Conservation (phyloP, 2,113 vertebrate species). For the Ranitomeya imitator region DNA sequence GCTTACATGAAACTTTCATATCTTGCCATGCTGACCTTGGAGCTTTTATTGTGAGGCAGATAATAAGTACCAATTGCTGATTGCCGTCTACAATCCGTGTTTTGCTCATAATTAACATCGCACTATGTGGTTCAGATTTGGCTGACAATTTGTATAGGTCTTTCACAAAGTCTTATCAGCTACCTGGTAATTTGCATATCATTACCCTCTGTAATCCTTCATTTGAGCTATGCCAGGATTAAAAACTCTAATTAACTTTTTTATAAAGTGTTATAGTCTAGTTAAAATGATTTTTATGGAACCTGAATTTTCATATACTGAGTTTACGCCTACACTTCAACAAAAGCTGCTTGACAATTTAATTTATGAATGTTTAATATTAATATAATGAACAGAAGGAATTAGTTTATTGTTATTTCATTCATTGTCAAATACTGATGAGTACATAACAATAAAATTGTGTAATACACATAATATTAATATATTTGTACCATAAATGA, state of each 20-base stretch:
- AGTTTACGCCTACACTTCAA: background rate
- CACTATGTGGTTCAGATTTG: slow-evolving; percentile 54
- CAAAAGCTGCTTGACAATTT: background rate
- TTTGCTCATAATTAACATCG: slow-evolving; percentile 58
- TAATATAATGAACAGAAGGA: background rate
- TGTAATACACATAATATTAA: background rate
- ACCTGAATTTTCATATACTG: background rate
- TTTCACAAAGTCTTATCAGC: slow-evolving; percentile 53
- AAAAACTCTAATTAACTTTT: slow-evolving; percentile 57
- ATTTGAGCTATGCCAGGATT: slow-evolving; percentile 47
- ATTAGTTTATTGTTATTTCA: background rate
- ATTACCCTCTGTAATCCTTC: slow-evolving; percentile 58
- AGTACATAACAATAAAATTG: background rate
- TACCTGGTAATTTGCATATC: slow-evolving; percentile 59
- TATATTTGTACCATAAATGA: background rate
- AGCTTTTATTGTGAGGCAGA: slow-evolving; percentile 22
- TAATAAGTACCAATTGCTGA: slow-evolving; percentile 50
- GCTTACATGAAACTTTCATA: slow-evolving; percentile 31
- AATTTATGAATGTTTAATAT: background rate
- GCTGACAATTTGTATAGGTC: slow-evolving; percentile 55
- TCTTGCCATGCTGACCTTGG: slow-evolving; percentile 31
- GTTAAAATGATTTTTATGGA: slow-evolving; percentile 28
- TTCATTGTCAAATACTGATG: background rate
- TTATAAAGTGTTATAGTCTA: slow-evolving; percentile 37
- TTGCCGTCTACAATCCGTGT: slow-evolving; percentile 48